phyloP scores from a whole-genome alignment of 1,140 invertebrate species.

The Reticulitermes speratus region DNA sequence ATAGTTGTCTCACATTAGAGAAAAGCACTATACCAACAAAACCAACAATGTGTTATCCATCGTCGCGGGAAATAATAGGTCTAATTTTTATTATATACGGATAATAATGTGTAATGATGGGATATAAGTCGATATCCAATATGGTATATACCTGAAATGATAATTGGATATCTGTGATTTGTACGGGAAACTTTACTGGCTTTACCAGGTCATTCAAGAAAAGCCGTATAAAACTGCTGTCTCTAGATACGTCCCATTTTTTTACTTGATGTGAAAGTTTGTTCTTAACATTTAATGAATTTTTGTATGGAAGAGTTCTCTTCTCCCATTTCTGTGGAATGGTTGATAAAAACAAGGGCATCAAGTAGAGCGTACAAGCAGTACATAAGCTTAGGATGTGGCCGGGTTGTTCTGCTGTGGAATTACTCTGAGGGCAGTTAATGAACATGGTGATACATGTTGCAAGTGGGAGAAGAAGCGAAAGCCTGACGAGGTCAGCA shows the following conservation, averaged over 20 bases:
- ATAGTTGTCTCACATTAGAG: too few relatives aligned
- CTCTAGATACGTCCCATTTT: too few relatives aligned
- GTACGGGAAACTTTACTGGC: neutral
- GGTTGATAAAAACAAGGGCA: neutral
- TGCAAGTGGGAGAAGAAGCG: neutral
- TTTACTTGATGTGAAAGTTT: too few relatives aligned
- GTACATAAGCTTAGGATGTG: neutral
- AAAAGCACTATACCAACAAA: too few relatives aligned
- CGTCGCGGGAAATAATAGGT: too few relatives aligned
- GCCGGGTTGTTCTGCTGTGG: neutral
- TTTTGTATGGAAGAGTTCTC: conserved; percentile 1
- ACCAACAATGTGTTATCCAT: too few relatives aligned
- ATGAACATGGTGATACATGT: conserved; percentile 18
- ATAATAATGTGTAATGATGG: too few relatives aligned
- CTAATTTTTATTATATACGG: too few relatives aligned
- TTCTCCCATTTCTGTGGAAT: neutral
- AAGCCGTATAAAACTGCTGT: too few relatives aligned
- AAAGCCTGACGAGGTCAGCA: neutral
- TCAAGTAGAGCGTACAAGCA: neutral
- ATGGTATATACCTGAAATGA: too few relatives aligned
- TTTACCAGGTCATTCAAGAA: neutral
- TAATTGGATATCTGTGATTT: neutral
- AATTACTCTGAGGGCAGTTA: neutral
- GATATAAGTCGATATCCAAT: too few relatives aligned
- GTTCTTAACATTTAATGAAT: neutral